Evolutionary conservation across 2,113 vertebrate genomes (phyloP).

Genomic region (Pungitius pungitius): DNA sequence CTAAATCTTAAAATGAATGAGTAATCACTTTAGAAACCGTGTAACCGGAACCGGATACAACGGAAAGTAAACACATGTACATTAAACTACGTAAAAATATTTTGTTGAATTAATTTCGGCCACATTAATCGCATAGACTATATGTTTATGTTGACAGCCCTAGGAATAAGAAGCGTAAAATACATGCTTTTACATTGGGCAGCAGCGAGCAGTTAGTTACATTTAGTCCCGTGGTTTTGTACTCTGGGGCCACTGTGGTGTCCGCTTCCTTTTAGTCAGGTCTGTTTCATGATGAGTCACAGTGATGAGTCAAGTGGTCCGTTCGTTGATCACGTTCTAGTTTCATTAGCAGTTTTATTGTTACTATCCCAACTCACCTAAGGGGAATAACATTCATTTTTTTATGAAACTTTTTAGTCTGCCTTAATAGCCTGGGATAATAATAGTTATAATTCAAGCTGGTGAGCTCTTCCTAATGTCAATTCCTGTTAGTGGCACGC

Average conservation of each 20-base stretch:
- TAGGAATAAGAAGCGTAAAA: too few species aligned
- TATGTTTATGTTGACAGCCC: too few species aligned
- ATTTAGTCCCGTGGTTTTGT: not conserved
- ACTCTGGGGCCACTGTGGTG: not conserved
- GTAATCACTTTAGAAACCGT: too few species aligned
- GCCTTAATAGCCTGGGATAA: not conserved
- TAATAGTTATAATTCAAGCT: not conserved
- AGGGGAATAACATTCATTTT: conserved; percentile 45
- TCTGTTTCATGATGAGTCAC: not conserved
- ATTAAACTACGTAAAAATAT: too few species aligned
- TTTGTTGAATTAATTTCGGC: too few species aligned
- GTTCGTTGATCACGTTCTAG: not conserved
- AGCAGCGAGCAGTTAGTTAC: not conserved
- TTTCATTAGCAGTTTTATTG: conserved; percentile 6
- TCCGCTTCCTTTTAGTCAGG: not conserved
- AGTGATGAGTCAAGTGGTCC: not conserved
- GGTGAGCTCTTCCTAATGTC: conserved; percentile 12
- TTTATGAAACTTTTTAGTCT: conserved; percentile 8
- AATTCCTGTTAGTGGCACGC: not conserved
- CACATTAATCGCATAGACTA: too few species aligned
- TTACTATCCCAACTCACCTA: conserved; percentile 41
- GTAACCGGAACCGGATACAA: too few species aligned
- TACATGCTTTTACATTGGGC: not conserved
- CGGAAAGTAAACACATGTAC: too few species aligned
- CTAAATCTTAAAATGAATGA: too few species aligned